phyloP scores from a whole-genome alignment of 2,797 vertebrate species.

The Mormyrus hasselquistii region DNA sequence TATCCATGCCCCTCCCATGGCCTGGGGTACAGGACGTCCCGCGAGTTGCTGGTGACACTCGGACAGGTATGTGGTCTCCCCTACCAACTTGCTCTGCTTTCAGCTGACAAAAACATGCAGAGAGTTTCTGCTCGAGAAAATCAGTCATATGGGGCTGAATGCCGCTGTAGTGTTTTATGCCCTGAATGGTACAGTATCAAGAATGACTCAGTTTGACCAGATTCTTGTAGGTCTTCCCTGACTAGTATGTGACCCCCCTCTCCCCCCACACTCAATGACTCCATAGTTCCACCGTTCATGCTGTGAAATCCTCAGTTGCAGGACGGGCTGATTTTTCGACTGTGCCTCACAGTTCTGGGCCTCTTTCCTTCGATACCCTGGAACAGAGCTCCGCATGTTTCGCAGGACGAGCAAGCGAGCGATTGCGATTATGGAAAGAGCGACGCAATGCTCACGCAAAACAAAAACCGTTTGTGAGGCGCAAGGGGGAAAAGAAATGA shows the following conservation, averaged over 20 bases:
- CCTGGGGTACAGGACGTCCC: background rate
- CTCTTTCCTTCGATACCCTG: background rate
- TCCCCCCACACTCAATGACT: background rate
- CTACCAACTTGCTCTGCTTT: background rate
- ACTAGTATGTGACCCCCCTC: background rate
- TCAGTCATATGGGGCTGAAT: background rate
- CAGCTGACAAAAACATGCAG: background rate
- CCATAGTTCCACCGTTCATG: background rate
- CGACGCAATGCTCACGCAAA: background rate
- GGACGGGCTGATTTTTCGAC: background rate
- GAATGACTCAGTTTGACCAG: background rate
- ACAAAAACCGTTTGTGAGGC: background rate
- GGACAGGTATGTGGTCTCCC: background rate
- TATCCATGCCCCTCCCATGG: background rate
- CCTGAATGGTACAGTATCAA: background rate
- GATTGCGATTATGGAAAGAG: background rate
- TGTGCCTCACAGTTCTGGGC: background rate
- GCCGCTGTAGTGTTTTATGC: background rate
- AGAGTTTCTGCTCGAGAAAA: background rate
- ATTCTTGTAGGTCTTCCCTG: background rate
- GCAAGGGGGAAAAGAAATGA: constrained; percentile 4
- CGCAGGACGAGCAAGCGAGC: background rate
- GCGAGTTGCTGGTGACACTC: background rate
- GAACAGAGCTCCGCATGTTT: background rate
- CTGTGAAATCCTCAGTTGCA: background rate